phyloP scores from a whole-genome alignment of 2,113 vertebrate genomes.

The Jaculus jaculus region DNA sequence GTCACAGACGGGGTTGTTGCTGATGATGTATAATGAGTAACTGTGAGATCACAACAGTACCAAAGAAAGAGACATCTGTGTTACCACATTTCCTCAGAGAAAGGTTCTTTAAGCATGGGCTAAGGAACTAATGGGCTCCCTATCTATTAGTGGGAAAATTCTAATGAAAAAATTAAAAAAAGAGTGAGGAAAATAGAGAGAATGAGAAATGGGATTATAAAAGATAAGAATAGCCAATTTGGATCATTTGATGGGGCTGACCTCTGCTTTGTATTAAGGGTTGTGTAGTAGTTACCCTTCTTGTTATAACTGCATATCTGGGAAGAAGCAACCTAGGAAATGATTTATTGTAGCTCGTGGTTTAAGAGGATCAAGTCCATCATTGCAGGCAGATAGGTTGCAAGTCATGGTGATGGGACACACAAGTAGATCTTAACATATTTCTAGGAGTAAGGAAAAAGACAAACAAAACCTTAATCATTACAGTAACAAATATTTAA shows the following conservation, averaged over 20 bases:
- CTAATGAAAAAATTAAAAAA: background rate
- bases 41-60: background rate
- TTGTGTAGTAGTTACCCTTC: too few species aligned
- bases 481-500: background rate
- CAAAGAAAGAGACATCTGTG: background rate
- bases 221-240: background rate
- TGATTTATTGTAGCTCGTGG: too few species aligned
- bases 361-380: too few species aligned
- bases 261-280: background rate
- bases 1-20: background rate
- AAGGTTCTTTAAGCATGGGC: background rate
- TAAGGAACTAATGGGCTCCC: background rate
- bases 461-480: background rate
- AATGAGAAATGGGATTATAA: background rate
- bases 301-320: too few species aligned
- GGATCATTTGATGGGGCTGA: too few species aligned
- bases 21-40: background rate
- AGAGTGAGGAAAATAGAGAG: background rate
- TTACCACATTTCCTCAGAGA: background rate
- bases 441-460: too few species aligned
- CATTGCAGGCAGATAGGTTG: too few species aligned
- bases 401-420: too few species aligned
- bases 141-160: background rate
- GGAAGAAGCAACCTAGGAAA: too few species aligned
- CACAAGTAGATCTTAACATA: too few species aligned